Evolutionary conservation across 2,113 vertebrate genomes (phyloP).

Genomic region (Coptodon rendalli): DNA sequence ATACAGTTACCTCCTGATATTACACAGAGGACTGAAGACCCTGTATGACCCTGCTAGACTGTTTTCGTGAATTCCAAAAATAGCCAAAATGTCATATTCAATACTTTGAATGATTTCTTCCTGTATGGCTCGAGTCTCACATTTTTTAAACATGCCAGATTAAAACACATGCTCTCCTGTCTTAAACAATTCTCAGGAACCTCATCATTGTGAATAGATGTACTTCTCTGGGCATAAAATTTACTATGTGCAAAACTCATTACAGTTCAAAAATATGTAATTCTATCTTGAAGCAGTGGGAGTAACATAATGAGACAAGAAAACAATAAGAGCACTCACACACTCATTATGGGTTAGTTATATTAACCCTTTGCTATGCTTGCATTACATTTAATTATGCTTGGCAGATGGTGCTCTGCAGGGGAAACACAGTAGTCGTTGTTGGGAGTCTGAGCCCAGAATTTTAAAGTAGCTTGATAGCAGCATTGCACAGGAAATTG

Average conservation of each 20-base stretch:
- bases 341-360: background rate
- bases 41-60: background rate
- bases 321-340: background rate
- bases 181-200: background rate
- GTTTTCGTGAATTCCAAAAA: background rate
- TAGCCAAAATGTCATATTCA: background rate
- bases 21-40: background rate
- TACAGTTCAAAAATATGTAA: background rate
- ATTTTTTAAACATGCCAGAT: background rate
- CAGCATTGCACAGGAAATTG: background rate
- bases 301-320: background rate
- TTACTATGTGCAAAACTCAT: background rate
- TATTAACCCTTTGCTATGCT: constrained; percentile 13
- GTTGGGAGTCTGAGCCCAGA: background rate
- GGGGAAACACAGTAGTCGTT: background rate
- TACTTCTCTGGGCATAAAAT: background rate
- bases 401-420: background rate
- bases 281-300: background rate
- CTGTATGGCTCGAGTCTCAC: background rate
- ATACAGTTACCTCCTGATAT: background rate
- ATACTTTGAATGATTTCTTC: background rate
- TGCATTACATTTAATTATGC: background rate
- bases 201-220: background rate
- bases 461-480: background rate
- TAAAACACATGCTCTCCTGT: background rate